Conservation (phyloP, 2,888 invertebrate genomes). For the Hylaea fasciaria region DNA sequence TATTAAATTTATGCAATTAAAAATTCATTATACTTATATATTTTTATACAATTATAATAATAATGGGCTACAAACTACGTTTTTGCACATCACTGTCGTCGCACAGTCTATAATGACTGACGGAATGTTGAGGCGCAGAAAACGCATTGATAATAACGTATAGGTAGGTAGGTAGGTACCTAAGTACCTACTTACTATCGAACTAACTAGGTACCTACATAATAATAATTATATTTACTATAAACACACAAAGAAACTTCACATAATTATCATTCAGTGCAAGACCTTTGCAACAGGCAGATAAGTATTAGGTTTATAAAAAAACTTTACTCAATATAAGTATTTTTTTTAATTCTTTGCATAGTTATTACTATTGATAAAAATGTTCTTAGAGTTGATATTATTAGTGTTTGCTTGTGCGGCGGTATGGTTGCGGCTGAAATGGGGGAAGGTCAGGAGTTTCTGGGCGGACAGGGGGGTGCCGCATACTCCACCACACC, state of each 20-base stretch:
- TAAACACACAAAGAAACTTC: background rate
- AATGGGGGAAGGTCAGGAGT: constrained; percentile 44
- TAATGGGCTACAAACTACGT: too few relatives aligned
- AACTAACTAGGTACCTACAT: too few relatives aligned
- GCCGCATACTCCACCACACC: constrained; percentile 50
- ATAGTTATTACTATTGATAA: background rate
- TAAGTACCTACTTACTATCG: too few relatives aligned
- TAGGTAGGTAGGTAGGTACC: too few relatives aligned
- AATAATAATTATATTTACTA: background rate
- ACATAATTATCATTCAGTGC: background rate
- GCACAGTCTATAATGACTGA: too few relatives aligned
- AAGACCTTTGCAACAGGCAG: background rate
- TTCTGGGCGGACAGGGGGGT: constrained; percentile 57
- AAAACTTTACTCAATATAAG: too few relatives aligned
- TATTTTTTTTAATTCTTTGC: background rate
- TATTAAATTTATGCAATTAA: too few relatives aligned
- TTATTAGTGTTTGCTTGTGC: constrained; percentile 13
- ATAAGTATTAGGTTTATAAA: background rate
- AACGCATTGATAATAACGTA: too few relatives aligned
- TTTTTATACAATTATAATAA: too few relatives aligned
- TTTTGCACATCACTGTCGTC: too few relatives aligned
- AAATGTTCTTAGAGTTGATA: constrained; percentile 10
- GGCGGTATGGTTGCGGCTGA: constrained; percentile 34
- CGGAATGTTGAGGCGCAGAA: background rate
- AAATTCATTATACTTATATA: too few relatives aligned